Evolutionary conservation across 2,797 vertebrate species (phyloP), one percentile per base, ranked within the genome.

Genomic region (Tapera naevia): DNA sequence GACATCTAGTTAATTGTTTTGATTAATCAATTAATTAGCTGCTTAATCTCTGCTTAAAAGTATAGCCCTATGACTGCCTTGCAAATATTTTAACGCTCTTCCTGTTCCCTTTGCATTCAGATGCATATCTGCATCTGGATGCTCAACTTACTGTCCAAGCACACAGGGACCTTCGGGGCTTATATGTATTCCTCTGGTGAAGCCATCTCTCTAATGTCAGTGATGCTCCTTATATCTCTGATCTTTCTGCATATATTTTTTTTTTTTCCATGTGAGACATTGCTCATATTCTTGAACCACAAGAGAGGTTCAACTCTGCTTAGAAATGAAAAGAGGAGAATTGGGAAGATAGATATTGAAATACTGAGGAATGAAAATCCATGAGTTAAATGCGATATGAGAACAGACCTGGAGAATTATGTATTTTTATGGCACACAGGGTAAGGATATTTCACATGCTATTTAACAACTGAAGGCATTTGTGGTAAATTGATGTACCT

Each of bases 1-100:
- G 93, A 95, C 94, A 82, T 91, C 91, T 93, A 72, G 86, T 90
- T 94, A 85, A 95, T 95, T 94, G 81, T 82, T 97, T 95, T 96
- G 93, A 96, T 96, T 94, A 95, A 96, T 95, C 93, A 93, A 94
- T 90, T 94, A 94, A 96, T 93, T 92, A 96, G 86, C 88, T 96
- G 74, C 83, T 87, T 96, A 96, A 92, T 95, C 86, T 91, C 67
- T 94, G 28, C 88, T 92, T 94, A 60, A 81, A 86, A 93, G 66
- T 94, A 76, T 90, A 93, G 90, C 87, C 82, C 87, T 62, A 30
- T 93, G 86, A 81, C 91, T 96, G 88, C 89, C 23, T 93, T 87
- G 76, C 48, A 75, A 58, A 53, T 88, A 33, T 79, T 91, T 41
- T 64, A 74, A 64, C 53, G 30, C 80, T 66, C 45, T 78, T 78